Evolutionary conservation across 2,888 invertebrate species (phyloP), one percentile per base, ranked within the genome.

Genomic region (Tipula confusa): DNA sequence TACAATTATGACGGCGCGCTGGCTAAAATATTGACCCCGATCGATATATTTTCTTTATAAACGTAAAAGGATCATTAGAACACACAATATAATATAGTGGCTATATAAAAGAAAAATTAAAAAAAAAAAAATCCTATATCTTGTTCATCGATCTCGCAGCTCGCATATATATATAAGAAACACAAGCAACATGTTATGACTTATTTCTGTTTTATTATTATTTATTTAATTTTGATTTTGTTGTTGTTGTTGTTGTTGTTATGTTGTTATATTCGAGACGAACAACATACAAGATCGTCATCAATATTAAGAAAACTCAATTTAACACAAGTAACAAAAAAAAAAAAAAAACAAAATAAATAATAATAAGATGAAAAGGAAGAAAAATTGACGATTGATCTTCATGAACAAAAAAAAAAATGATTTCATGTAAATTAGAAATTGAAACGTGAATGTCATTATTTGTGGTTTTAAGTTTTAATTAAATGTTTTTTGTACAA

Each of bases 401-500:
- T n/a, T 43, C 43, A 43, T 43, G 24, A 9, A 64, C 24, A 18
- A 64, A 18, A 64, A 24, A n/a, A n/a, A 24, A 11, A 11, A 24
- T 24, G 6, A 9, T 24, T 64, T 64, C 64, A 64, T 64, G 64
- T 64, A 24, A 64, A 64, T 64, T 64, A 64, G 64, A 64, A 64
- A 64, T 64, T 64, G 18, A 64, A 64, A 64, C 64, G 64, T 64
- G 64, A 64, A 64, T 24, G 64, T 64, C 64, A 64, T 64, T 64
- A 64, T 64, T 64, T 64, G 24, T 64, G 24, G 64, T 18, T 64
- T 43, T 36, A 4, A 43, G 13, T 43, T 43, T 43, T 43, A 43
- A 43, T 43, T 43, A 43, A 43, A 43, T 43, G n/a, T 13, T 43
- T 43, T 43, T 31, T 31, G 31, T 31, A n/a, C n/a, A n/a, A n/a